Percentiles rank a stretch among this genome's conserved stretches.
Evolutionary conservation across 2,113 vertebrate genomes (phyloP).

Genomic region (Cyanoramphus novaezelandiae): DNA sequence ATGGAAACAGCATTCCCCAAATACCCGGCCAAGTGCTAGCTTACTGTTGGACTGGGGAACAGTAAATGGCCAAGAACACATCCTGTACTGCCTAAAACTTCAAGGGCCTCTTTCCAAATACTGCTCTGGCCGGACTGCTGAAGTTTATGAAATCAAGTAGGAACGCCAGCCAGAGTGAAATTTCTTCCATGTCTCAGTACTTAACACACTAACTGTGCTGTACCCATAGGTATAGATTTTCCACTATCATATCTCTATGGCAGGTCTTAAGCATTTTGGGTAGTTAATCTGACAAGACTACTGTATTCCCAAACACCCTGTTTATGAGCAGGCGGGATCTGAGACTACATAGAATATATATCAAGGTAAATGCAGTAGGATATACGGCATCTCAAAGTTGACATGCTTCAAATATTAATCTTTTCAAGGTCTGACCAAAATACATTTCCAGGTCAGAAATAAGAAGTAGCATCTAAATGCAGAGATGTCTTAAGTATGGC

Average conservation of each 20-base stretch:
- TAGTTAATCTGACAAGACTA: background rate
- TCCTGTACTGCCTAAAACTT: background rate
- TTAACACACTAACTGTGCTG: background rate
- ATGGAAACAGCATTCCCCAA: slow-evolving; percentile 35
- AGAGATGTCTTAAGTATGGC: background rate
- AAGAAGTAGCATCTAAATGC: background rate
- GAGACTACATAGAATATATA: background rate
- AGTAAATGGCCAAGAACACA: background rate
- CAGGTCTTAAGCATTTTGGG: background rate
- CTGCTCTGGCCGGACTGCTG: background rate
- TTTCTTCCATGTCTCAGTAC: background rate
- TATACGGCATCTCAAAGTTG: background rate
- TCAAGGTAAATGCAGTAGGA: background rate
- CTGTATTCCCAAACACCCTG: background rate
- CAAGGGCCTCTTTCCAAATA: background rate
- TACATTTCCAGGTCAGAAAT: background rate
- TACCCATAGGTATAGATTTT: background rate
- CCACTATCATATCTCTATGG: background rate
- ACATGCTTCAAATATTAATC: background rate
- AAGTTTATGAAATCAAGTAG: background rate
- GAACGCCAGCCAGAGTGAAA: background rate
- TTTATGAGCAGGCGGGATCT: background rate
- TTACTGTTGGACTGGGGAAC: background rate
- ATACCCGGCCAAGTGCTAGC: slow-evolving; percentile 2
- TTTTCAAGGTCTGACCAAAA: background rate